Conservation (phyloP, 2,113 vertebrate species). For the Anthoscopus minutus region DNA sequence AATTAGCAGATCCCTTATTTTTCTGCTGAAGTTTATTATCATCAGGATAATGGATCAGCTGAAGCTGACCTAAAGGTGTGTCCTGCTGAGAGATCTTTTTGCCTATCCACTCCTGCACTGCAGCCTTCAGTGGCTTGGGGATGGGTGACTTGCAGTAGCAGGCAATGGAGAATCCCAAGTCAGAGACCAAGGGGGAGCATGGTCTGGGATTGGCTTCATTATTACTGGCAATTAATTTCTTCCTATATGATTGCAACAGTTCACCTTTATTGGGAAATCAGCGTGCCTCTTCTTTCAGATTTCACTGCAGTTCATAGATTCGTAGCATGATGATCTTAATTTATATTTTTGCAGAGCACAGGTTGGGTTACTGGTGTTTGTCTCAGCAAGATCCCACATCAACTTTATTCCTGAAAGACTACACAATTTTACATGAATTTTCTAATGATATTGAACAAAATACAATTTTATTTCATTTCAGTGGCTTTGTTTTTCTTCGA, state of each 20-base stretch:
- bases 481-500: constrained; percentile 97
- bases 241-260: background rate
- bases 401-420: background rate
- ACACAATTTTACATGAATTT: background rate
- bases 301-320: background rate
- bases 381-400: background rate
- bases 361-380: background rate
- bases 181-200: background rate
- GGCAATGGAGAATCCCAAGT: background rate
- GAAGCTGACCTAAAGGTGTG: background rate
- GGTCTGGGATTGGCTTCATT: background rate
- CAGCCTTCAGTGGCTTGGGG: accelerated
- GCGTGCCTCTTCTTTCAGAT: background rate
- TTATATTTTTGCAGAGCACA: background rate
- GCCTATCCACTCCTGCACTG: accelerated
- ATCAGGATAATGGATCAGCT: background rate
- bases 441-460: background rate
- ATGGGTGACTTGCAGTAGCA: background rate
- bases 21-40: background rate
- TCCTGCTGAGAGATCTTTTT: background rate
- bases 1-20: background rate
- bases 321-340: background rate
- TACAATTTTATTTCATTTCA: constrained; percentile 59
- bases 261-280: background rate
- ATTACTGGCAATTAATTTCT: background rate